These are phyloP conservation scores for Clarias magur DNA, from an alignment of 2,113 vertebrate genomes.

Conservation along the genomic window DNA sequence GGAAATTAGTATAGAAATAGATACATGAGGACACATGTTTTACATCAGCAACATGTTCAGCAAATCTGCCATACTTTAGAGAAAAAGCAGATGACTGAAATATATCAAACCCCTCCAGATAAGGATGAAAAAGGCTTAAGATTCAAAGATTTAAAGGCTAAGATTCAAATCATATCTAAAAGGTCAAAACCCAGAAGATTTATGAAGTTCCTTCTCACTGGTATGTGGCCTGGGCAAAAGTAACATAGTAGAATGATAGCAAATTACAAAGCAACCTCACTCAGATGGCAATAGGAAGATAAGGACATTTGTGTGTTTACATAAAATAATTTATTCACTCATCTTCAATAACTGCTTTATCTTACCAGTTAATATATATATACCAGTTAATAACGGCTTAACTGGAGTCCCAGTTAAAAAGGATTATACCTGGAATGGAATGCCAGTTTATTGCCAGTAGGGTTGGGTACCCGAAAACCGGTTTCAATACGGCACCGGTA, in stretches of 20 bases:
- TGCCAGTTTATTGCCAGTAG: background rate
- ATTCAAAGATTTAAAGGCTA: slow-evolving; percentile 3
- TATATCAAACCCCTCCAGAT: slow-evolving; percentile 30
- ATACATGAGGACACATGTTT: slow-evolving; percentile 23
- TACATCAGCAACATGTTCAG: slow-evolving; percentile 18
- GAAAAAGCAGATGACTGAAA: background rate
- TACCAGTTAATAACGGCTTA: no score
- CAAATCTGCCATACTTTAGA: slow-evolving; percentile 16
- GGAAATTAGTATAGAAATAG: background rate
- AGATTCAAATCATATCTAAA: slow-evolving; percentile 10
- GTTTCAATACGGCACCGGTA: no score
- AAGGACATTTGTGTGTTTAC: background rate
- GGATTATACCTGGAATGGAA: background rate
- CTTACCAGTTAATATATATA: no score
- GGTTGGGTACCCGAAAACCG: no score
- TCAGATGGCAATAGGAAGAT: background rate
- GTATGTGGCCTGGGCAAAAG: background rate
- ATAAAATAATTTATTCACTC: background rate
- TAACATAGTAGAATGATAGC: background rate
- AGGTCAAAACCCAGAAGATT: slow-evolving; percentile 22
- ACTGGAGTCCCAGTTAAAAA: background rate
- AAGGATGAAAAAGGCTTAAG: slow-evolving; percentile 30
- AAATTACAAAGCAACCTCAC: background rate
- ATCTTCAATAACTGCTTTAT: background rate
- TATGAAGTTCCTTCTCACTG: background rate